Evolutionary conservation across 2,113 vertebrate species (phyloP).

Genomic region (Dolichotis patagonum): DNA sequence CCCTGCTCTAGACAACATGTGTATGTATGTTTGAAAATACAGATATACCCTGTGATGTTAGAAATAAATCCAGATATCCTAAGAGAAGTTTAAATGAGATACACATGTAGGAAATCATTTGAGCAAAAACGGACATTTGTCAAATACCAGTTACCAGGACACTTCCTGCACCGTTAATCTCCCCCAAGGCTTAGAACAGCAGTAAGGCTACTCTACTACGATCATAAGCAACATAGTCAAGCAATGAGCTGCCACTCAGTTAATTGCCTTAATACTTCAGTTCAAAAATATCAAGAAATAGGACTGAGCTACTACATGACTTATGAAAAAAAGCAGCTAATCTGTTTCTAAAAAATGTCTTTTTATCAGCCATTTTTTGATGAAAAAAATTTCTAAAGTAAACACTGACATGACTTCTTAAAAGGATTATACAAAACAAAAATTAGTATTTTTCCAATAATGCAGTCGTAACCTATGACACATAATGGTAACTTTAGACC

Average conservation of each 20-base stretch:
- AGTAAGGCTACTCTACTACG: neutral
- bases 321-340: slow-evolving; percentile 23
- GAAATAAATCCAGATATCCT: slow-evolving; percentile 13
- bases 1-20: neutral
- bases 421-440: neutral
- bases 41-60: neutral
- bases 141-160: slow-evolving; percentile 11
- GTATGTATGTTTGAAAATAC: neutral
- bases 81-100: slow-evolving; percentile 23
- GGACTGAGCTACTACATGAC: neutral
- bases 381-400: slow-evolving; percentile 26
- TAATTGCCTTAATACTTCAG: slow-evolving; percentile 19
- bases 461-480: neutral
- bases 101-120: slow-evolving; percentile 8
- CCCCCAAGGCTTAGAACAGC: neutral
- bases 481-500: neutral
- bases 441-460: neutral
- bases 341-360: neutral
- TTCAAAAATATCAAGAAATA: slow-evolving; percentile 20
- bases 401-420: slow-evolving; percentile 22
- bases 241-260: neutral
- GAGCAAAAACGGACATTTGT: neutral
- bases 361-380: slow-evolving; percentile 14
- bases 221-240: neutral
- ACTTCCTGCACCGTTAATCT: neutral